Evolutionary conservation across 2,797 vertebrate species (phyloP).

Genomic region (Bryconaethiops microstoma): DNA sequence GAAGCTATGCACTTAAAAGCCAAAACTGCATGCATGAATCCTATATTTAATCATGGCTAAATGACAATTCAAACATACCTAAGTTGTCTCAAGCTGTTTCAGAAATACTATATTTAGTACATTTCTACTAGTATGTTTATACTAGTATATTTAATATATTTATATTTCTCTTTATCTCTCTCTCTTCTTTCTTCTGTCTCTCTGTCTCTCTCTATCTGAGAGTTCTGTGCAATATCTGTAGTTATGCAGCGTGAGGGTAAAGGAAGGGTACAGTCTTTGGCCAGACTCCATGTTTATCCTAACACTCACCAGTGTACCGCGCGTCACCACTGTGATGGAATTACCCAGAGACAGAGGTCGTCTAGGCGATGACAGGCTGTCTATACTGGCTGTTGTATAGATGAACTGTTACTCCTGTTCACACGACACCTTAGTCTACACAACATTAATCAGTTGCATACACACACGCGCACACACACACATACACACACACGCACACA

Average conservation of each 20-base stretch:
- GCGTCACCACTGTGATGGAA: conserved; percentile 33
- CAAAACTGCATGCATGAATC: no score
- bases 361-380: conserved; percentile 14
- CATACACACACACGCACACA: background rate
- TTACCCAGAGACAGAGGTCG: conserved; percentile 10
- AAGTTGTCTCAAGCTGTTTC: no score
- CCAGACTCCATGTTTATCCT: conserved; percentile 32
- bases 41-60: no score
- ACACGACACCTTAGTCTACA: conserved; percentile 24
- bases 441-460: conserved; percentile 30
- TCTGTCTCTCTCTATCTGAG: background rate
- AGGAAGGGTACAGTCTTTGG: conserved; percentile 41
- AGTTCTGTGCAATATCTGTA: conserved; percentile 43
- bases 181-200: background rate
- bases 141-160: no score
- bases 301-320: conserved; percentile 20
- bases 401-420: conserved; percentile 10
- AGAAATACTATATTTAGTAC: no score
- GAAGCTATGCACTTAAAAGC: no score
- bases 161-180: no score
- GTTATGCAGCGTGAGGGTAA: conserved; percentile 19
- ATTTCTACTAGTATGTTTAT: no score
- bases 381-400: conserved; percentile 19
- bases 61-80: no score
- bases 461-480: background rate